Base-by-base conservation (phyloP, 2,113 vertebrate species). In the Chaetorhynchus papuensis region DNA sequence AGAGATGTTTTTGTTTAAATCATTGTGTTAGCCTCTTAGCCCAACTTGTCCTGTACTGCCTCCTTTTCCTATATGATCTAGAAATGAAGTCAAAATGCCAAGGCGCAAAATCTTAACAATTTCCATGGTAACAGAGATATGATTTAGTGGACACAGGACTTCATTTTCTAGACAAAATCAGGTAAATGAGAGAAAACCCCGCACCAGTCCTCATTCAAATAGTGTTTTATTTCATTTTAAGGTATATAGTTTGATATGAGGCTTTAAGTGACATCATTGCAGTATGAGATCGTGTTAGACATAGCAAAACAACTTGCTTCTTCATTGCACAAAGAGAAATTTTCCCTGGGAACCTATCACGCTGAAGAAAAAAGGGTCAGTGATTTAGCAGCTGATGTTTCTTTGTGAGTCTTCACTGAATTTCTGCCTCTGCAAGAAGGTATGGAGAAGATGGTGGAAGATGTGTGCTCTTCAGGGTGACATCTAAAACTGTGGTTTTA, bases 71-170 rank as follows among this genome's bases (percentile, higher is more conserved):
- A 28, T 52, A 27, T 53, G 42, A 91, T 85, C 87, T 44, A 94
- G 90, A 91, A 97, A 57, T 41, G 59, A 93, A 94, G 91, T 91
- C 78, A 97, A 95, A 94, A 96, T 93, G 76, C 35, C 89, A 95
- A 95, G 78, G 52, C 85, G 84, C 85, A 93, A 97, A 93, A 94
- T 87, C 41, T 83, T n/a, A 45, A 77, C 63, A 6, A 68, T 95
- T 90, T 95, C 87, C 93, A 70, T 96, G 63, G 72, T 23, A 96
- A 94, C 45, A 33, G 66, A 54, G 24, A 21, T 35, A 57, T 37
- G 30, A 82, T 77, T 59, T 85, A 64, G 49, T 35, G 24, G 93
- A 82, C 33, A 41, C 2, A 30, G 6, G 52, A 53, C 57, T 84
- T 72, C 81, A 23, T 87, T 84, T 94, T 85, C 70, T 72, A 72